These are phyloP conservation scores for Epinephelus coioides DNA, from an alignment of 2,797 vertebrate species.

Conservation along the genomic window DNA sequence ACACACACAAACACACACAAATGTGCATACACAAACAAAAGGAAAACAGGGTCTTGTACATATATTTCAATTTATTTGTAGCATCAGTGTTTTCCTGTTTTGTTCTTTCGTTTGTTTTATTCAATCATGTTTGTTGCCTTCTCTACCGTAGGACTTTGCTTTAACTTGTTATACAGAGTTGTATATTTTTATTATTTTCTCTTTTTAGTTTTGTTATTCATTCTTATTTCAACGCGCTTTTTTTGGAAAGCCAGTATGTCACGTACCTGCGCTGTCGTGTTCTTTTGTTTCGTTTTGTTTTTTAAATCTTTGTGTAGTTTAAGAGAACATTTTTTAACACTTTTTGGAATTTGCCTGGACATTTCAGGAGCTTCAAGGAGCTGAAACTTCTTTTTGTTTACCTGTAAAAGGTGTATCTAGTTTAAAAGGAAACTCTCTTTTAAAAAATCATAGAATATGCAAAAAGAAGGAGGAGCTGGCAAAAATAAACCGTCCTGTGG, in stretches of 20 bases:
- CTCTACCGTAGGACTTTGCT: slow-evolving; percentile 91
- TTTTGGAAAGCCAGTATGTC: slow-evolving; percentile 82
- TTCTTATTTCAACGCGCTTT: slow-evolving; percentile 85
- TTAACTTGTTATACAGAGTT: slow-evolving; percentile 91
- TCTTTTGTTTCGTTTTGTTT: slow-evolving; percentile 63
- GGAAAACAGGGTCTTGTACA: slow-evolving; percentile 99
- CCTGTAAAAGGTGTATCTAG: slow-evolving; percentile 87
- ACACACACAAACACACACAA: slow-evolving; percentile 24
- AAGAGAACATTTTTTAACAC: slow-evolving; percentile 87
- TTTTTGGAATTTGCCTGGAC: slow-evolving; percentile 90
- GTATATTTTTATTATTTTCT: slow-evolving; percentile 87
- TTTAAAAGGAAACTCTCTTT: slow-evolving; percentile 84
- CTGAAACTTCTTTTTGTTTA: slow-evolving; percentile 88
- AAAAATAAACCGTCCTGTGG: slow-evolving; percentile 67
- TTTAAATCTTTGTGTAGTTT: slow-evolving; percentile 90
- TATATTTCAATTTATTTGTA: slow-evolving; percentile 98
- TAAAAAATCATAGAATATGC: slow-evolving; percentile 87
- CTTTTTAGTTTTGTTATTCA: slow-evolving; percentile 61
- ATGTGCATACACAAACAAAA: slow-evolving; percentile 82
- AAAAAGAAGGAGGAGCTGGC: slow-evolving; percentile 85
- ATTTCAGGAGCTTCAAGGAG: slow-evolving; percentile 87
- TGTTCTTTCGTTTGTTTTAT: slow-evolving; percentile 81
- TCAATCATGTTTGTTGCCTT: slow-evolving; percentile 81
- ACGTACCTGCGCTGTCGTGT: slow-evolving; percentile 87
- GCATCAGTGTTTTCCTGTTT: slow-evolving; percentile 97